Percentiles rank a stretch among this genome's conserved stretches.
Conservation (phyloP, 2,797 vertebrate species). For the Megalops cyprinoides region DNA sequence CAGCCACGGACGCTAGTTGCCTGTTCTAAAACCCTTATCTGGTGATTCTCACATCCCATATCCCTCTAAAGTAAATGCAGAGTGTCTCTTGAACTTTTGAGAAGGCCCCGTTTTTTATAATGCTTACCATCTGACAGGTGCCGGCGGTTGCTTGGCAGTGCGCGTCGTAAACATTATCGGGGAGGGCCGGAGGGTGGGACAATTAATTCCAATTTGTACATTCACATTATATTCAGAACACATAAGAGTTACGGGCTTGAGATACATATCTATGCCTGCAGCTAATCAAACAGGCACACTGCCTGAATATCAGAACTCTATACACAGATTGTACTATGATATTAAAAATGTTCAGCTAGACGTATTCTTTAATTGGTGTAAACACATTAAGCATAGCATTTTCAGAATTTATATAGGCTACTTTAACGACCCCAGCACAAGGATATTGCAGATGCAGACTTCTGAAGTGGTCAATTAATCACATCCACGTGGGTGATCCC, state of each 20-base stretch:
- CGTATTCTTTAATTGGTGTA: no score
- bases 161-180: slow-evolving; percentile 62
- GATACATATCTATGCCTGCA: neutral
- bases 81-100: slow-evolving; percentile 62
- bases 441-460: neutral
- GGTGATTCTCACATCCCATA: slow-evolving; percentile 24
- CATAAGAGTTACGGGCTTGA: neutral
- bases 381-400: no score
- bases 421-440: neutral
- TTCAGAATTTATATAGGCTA: no score
- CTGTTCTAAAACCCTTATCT: slow-evolving; percentile 22
- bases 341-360: no score
- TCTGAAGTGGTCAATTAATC: neutral
- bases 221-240: neutral
- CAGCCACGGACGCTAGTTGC: slow-evolving; percentile 1
- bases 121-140: slow-evolving; percentile 45
- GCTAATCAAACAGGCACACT: neutral
- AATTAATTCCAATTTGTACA: slow-evolving; percentile 16
- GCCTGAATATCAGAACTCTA: neutral
- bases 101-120: slow-evolving; percentile 44
- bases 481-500: neutral
- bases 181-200: slow-evolving; percentile 15
- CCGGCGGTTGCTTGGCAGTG: slow-evolving; percentile 56
- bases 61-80: slow-evolving; percentile 50
- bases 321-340: no score